Conservation (phyloP, 2,113 vertebrate genomes). For the Toxostoma redivivum region DNA sequence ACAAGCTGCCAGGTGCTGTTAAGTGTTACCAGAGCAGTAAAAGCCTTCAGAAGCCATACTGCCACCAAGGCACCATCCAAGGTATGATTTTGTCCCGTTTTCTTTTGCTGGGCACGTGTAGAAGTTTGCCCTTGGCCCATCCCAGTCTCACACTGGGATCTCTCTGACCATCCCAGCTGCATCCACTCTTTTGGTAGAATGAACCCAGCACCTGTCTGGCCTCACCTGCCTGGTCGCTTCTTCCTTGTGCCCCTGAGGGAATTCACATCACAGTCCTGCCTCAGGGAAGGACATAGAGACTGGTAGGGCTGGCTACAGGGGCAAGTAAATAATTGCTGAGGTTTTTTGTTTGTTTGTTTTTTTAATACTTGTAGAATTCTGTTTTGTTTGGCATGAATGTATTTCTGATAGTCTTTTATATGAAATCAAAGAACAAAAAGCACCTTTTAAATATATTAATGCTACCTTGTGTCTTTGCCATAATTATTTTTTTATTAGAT, state of each 20-base stretch:
- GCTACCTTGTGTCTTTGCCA: background rate
- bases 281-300: background rate
- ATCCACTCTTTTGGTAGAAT: background rate
- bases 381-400: rapidly evolving
- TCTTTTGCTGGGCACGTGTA: rapidly evolving
- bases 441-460: background rate
- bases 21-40: background rate
- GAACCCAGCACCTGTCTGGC: background rate
- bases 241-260: background rate
- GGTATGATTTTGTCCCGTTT: rapidly evolving
- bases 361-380: background rate
- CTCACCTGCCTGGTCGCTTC: rapidly evolving
- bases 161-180: background rate
- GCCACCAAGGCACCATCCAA: background rate
- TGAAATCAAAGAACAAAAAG: background rate
- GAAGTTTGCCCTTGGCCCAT: background rate
- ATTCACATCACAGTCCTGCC: background rate
- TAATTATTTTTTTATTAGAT: background rate
- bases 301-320: background rate
- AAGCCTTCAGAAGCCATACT: background rate
- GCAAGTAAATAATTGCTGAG: background rate
- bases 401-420: background rate
- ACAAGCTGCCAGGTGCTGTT: background rate
- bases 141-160: background rate
- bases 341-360: rapidly evolving